Evolutionary conservation across 53 echinoderm and acorn worm species (phyloP), one percentile per base, ranked within the genome.

Genomic region (Holothuria scabra): DNA sequence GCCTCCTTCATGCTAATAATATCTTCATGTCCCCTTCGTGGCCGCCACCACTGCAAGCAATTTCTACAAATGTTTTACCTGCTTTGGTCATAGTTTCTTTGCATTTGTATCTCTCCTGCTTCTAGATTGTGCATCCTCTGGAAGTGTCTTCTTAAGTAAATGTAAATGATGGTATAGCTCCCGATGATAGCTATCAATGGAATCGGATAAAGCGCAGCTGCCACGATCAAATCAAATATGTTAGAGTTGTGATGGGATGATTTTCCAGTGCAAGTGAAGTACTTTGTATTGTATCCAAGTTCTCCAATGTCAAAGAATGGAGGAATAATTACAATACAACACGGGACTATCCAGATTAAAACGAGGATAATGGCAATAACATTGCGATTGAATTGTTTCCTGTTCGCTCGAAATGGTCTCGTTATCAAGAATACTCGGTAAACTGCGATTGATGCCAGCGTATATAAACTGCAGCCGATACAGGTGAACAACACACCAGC

Each of bases 351-450:
- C 94, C 94, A 94, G 23, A 91, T 85, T 49, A 87, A 62, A 22
- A 81, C 23, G 1, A 91, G 41, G 75, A 91, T 84, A 16, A 59
- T 55, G 3, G 85, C 70, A n/a, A 94, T 26, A 34, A 85, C 84
- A 28, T 58, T 26, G 25, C 70, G 74, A 8, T 56, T 84, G 82
- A 87, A 89, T 21, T 87, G 80, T 28, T 84, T 35, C 12, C 83
- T 48, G 79, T 87, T 86, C 11, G 65, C 68, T 26, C 79, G 61
- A 23, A 81, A 55, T 16, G 60, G 75, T 9, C 85, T 89, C 1
- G 94, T 94, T 29, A 94, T 88, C 25, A 94, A 58, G 32, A 94
- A 65, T 87, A 84, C 89, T 8, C 94, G 84, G 67, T 91, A 91
- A 38, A 94, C 84, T 16, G 94, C 89, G 5, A 91, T 91, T 28